Evolutionary conservation across 2,797 vertebrate species (phyloP).

Genomic region (Scolopax rusticola): DNA sequence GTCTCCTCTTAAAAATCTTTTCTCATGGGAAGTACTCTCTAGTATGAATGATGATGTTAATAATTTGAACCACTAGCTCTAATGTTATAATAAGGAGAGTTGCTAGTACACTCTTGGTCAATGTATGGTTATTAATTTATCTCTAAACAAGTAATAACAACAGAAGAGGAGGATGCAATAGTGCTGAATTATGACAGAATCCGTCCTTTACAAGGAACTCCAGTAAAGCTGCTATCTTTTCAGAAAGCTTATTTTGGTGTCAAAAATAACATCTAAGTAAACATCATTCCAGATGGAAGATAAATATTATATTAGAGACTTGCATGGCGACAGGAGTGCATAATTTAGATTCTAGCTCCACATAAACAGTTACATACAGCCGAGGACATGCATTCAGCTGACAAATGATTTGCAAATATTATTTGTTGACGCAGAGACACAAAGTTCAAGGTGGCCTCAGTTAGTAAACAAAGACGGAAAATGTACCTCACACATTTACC

Average conservation of each 20-base stretch:
- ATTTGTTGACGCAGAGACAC: conserved; percentile 51
- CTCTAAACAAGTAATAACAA: background rate
- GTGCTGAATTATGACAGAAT: background rate
- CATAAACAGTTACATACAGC: conserved; percentile 9
- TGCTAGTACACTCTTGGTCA: background rate
- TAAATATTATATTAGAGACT: background rate
- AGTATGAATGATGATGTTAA: background rate
- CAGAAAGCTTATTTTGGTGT: background rate
- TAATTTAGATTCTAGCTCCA: conserved; percentile 31
- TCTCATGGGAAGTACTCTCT: background rate
- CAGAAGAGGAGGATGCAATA: background rate
- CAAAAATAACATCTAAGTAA: conserved; percentile 25
- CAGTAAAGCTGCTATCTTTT: background rate
- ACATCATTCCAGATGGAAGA: background rate
- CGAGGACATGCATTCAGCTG: conserved; percentile 28
- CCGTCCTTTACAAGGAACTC: background rate
- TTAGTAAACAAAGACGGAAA: conserved; percentile 77
- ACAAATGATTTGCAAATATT: conserved; percentile 72
- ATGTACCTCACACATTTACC: conserved; percentile 71
- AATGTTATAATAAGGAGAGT: background rate
- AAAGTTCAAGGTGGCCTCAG: conserved; percentile 63
- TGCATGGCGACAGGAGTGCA: background rate
- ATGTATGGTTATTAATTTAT: background rate
- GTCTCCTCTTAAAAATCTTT: background rate
- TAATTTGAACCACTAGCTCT: background rate